Base-by-base conservation (phyloP, 2,888 invertebrate genomes). In the Conchocele bisecta region DNA sequence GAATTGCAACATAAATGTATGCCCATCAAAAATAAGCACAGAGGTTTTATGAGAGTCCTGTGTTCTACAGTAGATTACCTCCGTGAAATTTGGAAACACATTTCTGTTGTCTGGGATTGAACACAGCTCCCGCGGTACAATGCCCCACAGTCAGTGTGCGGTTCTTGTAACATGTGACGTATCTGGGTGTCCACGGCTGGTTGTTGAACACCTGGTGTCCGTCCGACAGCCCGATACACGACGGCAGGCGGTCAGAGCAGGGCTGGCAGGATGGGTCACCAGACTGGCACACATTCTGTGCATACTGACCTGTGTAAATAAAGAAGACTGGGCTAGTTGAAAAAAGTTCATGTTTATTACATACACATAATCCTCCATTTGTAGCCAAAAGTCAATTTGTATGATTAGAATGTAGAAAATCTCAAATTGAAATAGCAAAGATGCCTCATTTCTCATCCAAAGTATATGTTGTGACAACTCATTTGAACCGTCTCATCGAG, bases 171-270 rank as follows among this genome's bases (percentile, higher is more conserved):
- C 83, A 83, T 11, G 72, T 48, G 1, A 83, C 44, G 48, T 79
- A 83, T 26, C 44, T 63, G 6, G 50, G 59, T 9, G 79, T 67
- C 79, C 78, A 81, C 13, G 56, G 44, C 7, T 74, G 71, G 9
- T 50, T 66, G 24, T 68, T 67, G 51, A 82, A 75, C 6, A 61
- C 31, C 17, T 80, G 68, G 5, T 44, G 22, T n/a, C 81, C 81
- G 31, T 83, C 73, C 4, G 56, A 31, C 13, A 69, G 56, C 17
- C 75, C 77, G 17, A 75, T 60, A 74, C 83, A 83, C 57, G 77
- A 77, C 5, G 81, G 81, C 11, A 80, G 63, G 41, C 81, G 46
- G 3, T 71, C 70, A 9, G 54, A 46, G 58, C 83, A 83, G 1
- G 83, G 77, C 3, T 20, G 35, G 63, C 82, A 82, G 5, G 50